phyloP scores from a whole-genome alignment of 2,113 vertebrate genomes.

The Pseudopipra pipra region DNA sequence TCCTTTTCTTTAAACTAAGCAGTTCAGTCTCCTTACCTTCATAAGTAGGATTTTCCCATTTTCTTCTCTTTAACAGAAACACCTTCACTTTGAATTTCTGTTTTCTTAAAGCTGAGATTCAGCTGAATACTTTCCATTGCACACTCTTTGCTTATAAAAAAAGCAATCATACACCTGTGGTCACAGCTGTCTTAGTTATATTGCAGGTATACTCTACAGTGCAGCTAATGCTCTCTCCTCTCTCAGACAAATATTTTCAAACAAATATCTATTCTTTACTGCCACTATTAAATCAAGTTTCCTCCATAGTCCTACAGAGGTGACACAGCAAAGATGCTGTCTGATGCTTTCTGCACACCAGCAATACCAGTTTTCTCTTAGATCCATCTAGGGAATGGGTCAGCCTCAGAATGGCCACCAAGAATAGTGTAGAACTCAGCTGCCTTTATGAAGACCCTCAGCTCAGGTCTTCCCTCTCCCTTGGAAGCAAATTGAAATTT shows the following conservation, averaged over 20 bases:
- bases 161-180: neutral
- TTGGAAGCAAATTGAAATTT: neutral
- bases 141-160: neutral
- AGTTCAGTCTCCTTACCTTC: neutral
- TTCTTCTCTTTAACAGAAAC: neutral
- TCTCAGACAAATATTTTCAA: neutral
- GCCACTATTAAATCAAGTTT: neutral
- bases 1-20: neutral
- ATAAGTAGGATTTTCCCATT: neutral
- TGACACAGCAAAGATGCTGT: neutral
- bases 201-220: neutral
- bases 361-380: neutral
- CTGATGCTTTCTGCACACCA: neutral
- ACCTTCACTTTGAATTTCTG: neutral
- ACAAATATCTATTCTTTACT: neutral
- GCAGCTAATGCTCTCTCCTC: neutral
- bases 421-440: neutral
- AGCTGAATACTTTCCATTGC: neutral
- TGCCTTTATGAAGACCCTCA: neutral
- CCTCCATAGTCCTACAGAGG: neutral
- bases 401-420: rapidly evolving
- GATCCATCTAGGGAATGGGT: neutral
- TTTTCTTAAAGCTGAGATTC: neutral
- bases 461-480: neutral
- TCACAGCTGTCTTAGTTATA: neutral